A percentile compares a stretch with the other conserved stretches of the same genome.
These are phyloP conservation scores for Panthera tigris DNA, from an alignment of 2,113 vertebrate species.

Conservation along the genomic window DNA sequence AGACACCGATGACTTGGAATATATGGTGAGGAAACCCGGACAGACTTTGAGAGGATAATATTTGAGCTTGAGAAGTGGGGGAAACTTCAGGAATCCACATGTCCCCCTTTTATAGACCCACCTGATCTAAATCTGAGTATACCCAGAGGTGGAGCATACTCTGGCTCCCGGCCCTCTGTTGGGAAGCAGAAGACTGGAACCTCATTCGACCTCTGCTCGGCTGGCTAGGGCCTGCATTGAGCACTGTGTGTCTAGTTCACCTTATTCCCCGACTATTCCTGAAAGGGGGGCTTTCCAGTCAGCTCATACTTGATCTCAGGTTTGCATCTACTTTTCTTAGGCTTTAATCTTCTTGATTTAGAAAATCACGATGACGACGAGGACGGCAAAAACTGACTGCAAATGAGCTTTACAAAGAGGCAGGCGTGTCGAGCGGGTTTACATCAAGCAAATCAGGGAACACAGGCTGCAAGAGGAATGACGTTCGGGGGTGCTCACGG, in stretches of 20 bases:
- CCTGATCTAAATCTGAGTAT: background rate
- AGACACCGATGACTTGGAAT: background rate
- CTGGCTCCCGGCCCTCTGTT: background rate
- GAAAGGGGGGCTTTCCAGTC: background rate
- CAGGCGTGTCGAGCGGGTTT: background rate
- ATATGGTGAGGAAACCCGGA: background rate
- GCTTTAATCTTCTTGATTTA: background rate
- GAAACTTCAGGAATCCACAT: background rate
- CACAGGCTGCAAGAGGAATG: rapidly evolving
- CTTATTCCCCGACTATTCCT: background rate
- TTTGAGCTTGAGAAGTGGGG: background rate
- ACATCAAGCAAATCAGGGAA: background rate
- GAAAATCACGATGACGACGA: background rate
- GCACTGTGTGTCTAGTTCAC: background rate
- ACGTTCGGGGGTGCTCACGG: no score
- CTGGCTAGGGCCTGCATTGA: background rate
- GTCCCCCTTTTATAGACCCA: background rate
- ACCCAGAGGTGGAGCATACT: rapidly evolving
- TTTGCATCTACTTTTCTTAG: background rate
- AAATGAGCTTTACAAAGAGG: background rate
- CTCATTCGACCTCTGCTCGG: no score
- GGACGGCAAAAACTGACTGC: background rate
- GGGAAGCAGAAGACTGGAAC: background rate
- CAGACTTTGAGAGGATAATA: background rate
- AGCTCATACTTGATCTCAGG: background rate